Evolutionary conservation across 1,140 invertebrate species (phyloP).

Genomic region (Zeugodacus cucurbitae): DNA sequence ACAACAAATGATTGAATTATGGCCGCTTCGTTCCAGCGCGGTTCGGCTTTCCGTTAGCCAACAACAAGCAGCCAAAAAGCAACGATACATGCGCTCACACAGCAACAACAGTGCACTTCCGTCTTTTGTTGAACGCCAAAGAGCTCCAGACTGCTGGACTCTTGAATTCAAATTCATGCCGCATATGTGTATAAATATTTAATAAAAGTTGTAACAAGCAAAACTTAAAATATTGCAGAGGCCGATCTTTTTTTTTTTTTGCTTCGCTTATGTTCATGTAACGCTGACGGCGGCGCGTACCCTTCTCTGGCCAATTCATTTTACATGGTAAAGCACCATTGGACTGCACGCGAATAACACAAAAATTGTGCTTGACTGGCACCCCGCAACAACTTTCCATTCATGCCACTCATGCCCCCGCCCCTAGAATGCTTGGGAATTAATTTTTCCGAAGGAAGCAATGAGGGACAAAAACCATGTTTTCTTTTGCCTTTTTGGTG

Average conservation of each 20-base stretch:
- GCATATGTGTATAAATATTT: slow-evolving; percentile 7
- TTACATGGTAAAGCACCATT: too few species aligned
- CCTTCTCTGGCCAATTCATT: too few species aligned
- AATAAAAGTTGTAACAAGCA: not conserved
- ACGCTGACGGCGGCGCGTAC: not conserved
- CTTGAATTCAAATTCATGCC: not conserved
- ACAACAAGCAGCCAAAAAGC: too few species aligned
- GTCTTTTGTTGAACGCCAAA: not conserved
- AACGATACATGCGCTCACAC: not conserved
- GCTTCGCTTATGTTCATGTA: not conserved
- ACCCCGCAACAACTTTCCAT: not conserved
- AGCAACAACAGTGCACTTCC: not conserved
- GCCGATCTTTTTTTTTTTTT: not conserved
- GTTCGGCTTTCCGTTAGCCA: too few species aligned
- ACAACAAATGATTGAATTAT: too few species aligned
- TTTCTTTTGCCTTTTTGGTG: not conserved
- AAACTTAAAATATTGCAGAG: not conserved
- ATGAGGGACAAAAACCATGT: not conserved
- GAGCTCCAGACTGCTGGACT: not conserved
- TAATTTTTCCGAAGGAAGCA: not conserved
- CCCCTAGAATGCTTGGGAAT: not conserved
- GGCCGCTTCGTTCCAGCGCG: too few species aligned
- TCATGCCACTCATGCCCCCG: not conserved
- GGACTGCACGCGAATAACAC: not conserved
- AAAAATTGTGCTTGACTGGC: not conserved